Evolutionary conservation across 1,140 invertebrate species (phyloP), one percentile per base, ranked within the genome.

Genomic region (Drosophila littoralis): DNA sequence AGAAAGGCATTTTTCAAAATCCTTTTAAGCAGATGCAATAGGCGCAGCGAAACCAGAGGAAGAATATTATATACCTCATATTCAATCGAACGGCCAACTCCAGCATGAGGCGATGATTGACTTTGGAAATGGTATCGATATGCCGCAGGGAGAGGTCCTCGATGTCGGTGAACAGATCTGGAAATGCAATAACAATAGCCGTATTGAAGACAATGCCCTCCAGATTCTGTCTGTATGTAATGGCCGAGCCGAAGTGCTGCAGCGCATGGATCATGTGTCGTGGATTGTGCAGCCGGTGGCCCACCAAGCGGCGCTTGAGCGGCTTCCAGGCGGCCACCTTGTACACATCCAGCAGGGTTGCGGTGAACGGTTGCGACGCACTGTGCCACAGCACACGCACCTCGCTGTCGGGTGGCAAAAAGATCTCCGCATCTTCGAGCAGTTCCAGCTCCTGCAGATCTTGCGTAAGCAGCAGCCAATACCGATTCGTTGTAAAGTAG

Each of bases 111-210:
- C 93, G 93, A 79, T 93, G 93, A 54, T 93, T 94, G 0, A 93
- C 79, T 61, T 94, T 94, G 0, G 94, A 93, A 60, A 93, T 93
- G 1, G 93, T 93, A 42, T 94, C 93, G 22, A 94, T 93, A 51
- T 94, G 93, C 0, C 93, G 79, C 57, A 92, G 63, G 4, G 83
- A 91, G 35, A 93, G 71, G 74, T 94, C 93, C 12, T 91, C 79
- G 12, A 92, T 81, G 42, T 80, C 69, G 33, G 79, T 91, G 48
- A 92, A 92, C 2, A 90, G n/a, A 76, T 92, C 92, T 2, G 91
- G 91, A 80, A 92, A 92, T n/a, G 89, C 91, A 45, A 92, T 90
- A 1, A 92, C 91, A 13, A 92, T 68, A 12, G 72, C 89, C 6
- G 88, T 64, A 28, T 89, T 90, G 22, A 92, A 91, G 0, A 83